phyloP scores from a whole-genome alignment of 2,888 invertebrate species.

The Agrenia bidenticulata region DNA sequence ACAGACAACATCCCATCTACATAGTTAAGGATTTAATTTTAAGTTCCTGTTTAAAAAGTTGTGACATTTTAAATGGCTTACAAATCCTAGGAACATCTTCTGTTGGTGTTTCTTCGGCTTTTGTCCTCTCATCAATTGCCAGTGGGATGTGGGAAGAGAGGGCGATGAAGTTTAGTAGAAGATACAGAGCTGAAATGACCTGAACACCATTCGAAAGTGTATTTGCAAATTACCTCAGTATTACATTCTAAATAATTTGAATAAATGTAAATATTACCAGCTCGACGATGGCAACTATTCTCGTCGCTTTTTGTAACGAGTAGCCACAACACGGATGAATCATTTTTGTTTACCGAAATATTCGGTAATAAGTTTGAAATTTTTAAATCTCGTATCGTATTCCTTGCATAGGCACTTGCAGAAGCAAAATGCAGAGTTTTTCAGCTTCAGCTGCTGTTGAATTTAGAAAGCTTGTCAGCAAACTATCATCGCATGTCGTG shows the following conservation, averaged over 20 bases:
- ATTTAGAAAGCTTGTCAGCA: too few relatives aligned
- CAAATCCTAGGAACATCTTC: conserved; percentile 23
- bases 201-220: too few relatives aligned
- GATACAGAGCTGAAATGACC: background rate
- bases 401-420: too few relatives aligned
- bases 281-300: background rate
- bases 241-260: background rate
- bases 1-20: conserved; percentile 26
- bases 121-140: conserved; percentile 6
- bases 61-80: conserved; percentile 5
- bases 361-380: too few relatives aligned
- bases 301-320: conserved; percentile 4
- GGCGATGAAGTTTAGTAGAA: background rate
- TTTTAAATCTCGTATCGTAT: too few relatives aligned
- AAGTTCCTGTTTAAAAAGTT: background rate
- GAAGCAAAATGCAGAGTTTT: background rate
- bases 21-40: background rate
- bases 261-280: conserved; percentile 7
- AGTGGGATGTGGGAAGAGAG: background rate
- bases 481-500: too few relatives aligned
- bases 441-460: conserved; percentile 7
- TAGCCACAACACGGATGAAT: conserved; percentile 14
- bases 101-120: conserved; percentile 21
- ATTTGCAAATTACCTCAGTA: background rate
- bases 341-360: too few relatives aligned